Base-by-base conservation (phyloP, 2,113 vertebrate species). In the Platycercus adscitus region DNA sequence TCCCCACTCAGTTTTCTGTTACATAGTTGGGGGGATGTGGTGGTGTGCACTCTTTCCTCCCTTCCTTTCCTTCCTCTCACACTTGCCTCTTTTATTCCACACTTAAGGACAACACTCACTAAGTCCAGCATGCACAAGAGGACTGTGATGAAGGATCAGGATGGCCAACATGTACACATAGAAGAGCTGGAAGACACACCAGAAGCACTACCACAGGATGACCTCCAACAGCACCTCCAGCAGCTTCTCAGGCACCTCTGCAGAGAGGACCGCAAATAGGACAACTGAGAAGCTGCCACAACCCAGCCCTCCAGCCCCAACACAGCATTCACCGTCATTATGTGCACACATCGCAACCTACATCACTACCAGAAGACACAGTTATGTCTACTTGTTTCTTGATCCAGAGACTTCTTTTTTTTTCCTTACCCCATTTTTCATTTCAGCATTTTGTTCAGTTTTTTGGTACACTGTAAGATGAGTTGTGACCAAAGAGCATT, bases 401-500 rank as follows among this genome's bases (percentile, higher is more conserved):
- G 96, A 97, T n/a, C 94, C 71, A 73, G 72, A 60, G 80, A 97
- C 17, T 55, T 33, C 39, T 94, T 37, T 80, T 73, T 96, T 97
- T 94, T 91, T 65, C 84, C 37, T 31, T 28, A 1, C 25, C 41
- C 52, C 7, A 1, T 46, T 25, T 85, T 70, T 95, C 64, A 55
- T 89, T 85, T 87, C 85, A 86, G 78, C 84, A 60, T 89, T 33
- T 97, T 96, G 81, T 80, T 81, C 13, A 35, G 16, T 94, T 89
- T 88, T 91, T 94, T 95, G 56, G 56, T 58, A 96, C 93, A 98
- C 97, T 77, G 79, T 98, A 97, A 98, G 97, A 98, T 98, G 96
- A 98, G 98, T 98, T 98, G 99, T 99, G 99, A 99, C 99, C 99
- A 99, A 99, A 99, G 99, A 96, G 98, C 98, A 95, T 97, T 98